Percentiles rank a stretch among this genome's conserved stretches.
phyloP scores from a whole-genome alignment of 2,888 invertebrate genomes.

The Poecilus cupreus region DNA sequence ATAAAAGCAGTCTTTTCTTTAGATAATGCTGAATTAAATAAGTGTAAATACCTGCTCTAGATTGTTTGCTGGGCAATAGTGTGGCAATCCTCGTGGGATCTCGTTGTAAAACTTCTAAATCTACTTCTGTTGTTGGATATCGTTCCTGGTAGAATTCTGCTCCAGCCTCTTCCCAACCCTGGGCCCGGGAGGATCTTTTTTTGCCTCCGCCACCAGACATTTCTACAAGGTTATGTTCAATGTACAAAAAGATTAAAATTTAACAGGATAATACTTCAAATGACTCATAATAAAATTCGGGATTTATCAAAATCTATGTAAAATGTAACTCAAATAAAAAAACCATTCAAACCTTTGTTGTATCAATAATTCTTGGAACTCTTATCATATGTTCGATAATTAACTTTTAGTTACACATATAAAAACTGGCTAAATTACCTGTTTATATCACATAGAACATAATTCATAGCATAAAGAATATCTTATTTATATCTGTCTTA shows the following conservation, averaged over 20 bases:
- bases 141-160: constrained; percentile 90
- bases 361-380: not conserved
- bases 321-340: not conserved
- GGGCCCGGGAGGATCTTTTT: constrained; percentile 74
- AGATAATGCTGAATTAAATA: too few species aligned
- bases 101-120: constrained; percentile 81
- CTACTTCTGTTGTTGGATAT: constrained; percentile 80
- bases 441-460: constrained; percentile 52
- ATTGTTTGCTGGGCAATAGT: constrained; percentile 86
- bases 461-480: constrained; percentile 56
- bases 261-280: not conserved
- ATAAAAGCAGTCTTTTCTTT: constrained; percentile 65
- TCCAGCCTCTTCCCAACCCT: constrained; percentile 90
- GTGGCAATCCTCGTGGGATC: constrained; percentile 86
- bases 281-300: not conserved
- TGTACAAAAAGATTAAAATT: not conserved
- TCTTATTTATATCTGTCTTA: constrained; percentile 50
- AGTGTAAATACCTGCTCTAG: constrained; percentile 77
- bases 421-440: constrained; percentile 45
- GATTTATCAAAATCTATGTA: not conserved
- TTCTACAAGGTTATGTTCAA: constrained; percentile 42
- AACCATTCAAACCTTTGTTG: constrained; percentile 16
- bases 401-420: not conserved
- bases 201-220: constrained; percentile 79
- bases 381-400: constrained; percentile 15